A percentile compares a stretch with the other conserved stretches of the same genome.
These are phyloP conservation scores for Smithornis capensis DNA, from an alignment of 2,113 vertebrate species.

Conservation along the genomic window DNA sequence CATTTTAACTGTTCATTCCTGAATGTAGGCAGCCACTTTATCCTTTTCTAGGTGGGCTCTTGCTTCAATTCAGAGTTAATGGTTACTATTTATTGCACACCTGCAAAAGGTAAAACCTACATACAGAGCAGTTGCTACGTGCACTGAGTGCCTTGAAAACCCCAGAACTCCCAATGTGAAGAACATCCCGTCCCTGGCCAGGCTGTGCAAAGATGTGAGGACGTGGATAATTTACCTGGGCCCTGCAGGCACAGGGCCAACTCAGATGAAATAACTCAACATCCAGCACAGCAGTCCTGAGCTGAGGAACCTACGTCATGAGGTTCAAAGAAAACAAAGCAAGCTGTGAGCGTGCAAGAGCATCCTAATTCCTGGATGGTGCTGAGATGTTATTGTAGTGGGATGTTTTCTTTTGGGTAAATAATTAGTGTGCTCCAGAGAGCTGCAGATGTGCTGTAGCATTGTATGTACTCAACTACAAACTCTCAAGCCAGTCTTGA, in stretches of 20 bases:
- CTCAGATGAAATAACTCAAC: not conserved
- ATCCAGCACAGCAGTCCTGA: not conserved
- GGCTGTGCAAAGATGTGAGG: not conserved
- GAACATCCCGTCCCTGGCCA: not conserved
- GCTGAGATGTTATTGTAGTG: not conserved
- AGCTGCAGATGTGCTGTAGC: not conserved
- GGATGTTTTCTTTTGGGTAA: slow-evolving; percentile 31
- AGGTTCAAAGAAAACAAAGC: not conserved
- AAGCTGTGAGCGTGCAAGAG: not conserved
- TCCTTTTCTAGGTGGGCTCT: not conserved
- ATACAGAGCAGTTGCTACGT: not conserved
- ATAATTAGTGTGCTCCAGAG: not conserved
- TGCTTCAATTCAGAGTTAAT: slow-evolving; percentile 38
- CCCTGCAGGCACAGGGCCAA: not conserved
- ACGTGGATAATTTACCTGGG: not conserved
- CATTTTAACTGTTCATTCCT: slow-evolving; percentile 27
- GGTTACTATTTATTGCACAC: slow-evolving; percentile 66
- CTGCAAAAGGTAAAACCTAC: not conserved
- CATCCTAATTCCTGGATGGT: not conserved
- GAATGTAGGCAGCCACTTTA: not conserved
- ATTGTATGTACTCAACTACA: not conserved
- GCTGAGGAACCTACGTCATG: not conserved
- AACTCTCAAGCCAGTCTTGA: not conserved
- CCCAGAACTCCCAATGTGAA: not conserved
- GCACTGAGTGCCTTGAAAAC: not conserved